Conservation (phyloP, 2,113 vertebrate species). For the Spheniscus mendiculus region DNA sequence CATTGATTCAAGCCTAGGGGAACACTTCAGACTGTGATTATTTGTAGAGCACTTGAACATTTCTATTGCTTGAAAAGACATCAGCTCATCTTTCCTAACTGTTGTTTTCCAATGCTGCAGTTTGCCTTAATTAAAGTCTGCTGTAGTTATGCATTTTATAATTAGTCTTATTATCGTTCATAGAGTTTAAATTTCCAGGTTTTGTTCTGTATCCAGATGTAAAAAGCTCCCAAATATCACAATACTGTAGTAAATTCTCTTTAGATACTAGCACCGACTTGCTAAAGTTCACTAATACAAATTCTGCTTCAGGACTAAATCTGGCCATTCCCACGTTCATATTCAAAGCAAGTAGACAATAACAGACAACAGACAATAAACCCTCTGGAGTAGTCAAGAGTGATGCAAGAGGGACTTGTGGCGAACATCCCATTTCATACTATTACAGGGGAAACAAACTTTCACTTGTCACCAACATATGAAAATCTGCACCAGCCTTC, state of each 20-base stretch:
- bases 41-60: conserved; percentile 43
- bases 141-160: conserved; percentile 48
- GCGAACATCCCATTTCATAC: neutral
- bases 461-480: neutral
- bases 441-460: neutral
- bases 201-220: conserved; percentile 24
- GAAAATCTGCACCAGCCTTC: neutral
- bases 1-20: neutral
- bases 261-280: neutral
- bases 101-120: neutral
- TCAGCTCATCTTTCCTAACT: conserved; percentile 1
- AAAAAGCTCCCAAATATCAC: conserved; percentile 23
- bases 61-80: conserved; percentile 45
- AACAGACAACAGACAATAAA: neutral
- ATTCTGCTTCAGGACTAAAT: neutral
- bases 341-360: neutral
- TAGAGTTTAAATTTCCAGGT: conserved; percentile 36
- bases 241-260: neutral
- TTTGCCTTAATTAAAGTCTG: conserved; percentile 52
- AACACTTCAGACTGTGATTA: conserved; percentile 45
- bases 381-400: neutral
- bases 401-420: neutral
- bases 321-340: neutral
- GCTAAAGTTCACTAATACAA: neutral
- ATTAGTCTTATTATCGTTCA: conserved; percentile 46